Evolutionary conservation across 2,888 invertebrate genomes (phyloP).

Genomic region (Criorhina ranunculi): DNA sequence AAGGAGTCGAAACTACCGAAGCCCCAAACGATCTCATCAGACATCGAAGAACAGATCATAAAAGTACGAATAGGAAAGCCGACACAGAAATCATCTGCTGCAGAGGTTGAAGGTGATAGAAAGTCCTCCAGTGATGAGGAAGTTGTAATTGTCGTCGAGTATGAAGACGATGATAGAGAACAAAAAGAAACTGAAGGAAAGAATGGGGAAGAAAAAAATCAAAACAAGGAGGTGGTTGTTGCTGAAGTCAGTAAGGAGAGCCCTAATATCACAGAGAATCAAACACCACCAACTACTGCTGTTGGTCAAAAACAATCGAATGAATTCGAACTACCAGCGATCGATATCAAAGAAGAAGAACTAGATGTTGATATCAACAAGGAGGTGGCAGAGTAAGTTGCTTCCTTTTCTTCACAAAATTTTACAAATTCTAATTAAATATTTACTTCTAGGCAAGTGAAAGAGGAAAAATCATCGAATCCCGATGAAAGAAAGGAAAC

Average conservation of each 20-base stretch:
- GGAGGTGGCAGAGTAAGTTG: conserved; percentile 33
- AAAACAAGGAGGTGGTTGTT: not conserved
- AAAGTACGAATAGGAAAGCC: conserved; percentile 59
- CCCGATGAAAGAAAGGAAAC: conserved; percentile 6
- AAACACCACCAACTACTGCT: not conserved
- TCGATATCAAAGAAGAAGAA: conserved; percentile 50
- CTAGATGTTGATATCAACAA: conserved; percentile 1
- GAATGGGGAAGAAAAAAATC: not conserved
- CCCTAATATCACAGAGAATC: not conserved
- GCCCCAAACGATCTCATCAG: not conserved
- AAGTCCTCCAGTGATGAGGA: conserved; percentile 18
- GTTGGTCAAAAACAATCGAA: not conserved
- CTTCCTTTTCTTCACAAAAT: no score
- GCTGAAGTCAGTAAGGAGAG: not conserved
- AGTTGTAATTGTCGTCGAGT: conserved; percentile 68
- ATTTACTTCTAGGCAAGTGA: conserved; percentile 7
- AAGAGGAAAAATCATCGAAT: conserved; percentile 9
- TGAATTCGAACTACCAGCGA: conserved; percentile 11
- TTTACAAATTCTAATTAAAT: not conserved
- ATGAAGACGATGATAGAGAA: conserved; percentile 6
- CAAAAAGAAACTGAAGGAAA: conserved; percentile 22
- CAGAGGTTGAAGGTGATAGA: not conserved
- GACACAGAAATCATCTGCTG: not conserved
- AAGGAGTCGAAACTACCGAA: conserved; percentile 77
- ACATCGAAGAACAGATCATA: conserved; percentile 43